phyloP scores from a whole-genome alignment of 2,797 vertebrate genomes.

The Alauda arvensis region DNA sequence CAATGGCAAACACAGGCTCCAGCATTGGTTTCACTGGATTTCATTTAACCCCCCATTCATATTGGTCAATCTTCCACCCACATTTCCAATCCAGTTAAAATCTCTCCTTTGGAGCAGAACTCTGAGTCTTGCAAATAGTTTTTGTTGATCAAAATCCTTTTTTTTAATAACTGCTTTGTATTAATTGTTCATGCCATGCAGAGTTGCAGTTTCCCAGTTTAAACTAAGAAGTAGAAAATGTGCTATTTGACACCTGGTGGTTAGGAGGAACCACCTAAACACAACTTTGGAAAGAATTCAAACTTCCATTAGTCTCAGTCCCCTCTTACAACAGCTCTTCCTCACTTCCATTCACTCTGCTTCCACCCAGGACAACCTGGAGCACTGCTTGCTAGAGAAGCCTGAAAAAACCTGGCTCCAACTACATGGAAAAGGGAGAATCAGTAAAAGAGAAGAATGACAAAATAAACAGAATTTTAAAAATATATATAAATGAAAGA shows the following conservation, averaged over 20 bases:
- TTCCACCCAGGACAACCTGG: neutral
- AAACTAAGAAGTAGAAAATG: neutral
- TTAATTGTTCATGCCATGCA: neutral
- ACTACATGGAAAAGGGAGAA: neutral
- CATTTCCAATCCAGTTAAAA: neutral
- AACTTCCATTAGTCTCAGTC: neutral
- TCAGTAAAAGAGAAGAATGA: neutral
- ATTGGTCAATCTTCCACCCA: neutral
- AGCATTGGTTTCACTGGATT: neutral
- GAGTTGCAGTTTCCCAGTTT: neutral
- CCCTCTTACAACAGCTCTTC: neutral
- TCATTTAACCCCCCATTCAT: neutral
- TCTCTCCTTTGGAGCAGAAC: neutral
- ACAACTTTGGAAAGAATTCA: neutral
- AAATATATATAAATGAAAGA: neutral
- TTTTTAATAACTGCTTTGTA: neutral
- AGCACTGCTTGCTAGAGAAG: neutral
- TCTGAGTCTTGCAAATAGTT: neutral
- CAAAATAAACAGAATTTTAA: neutral
- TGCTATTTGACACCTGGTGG: neutral
- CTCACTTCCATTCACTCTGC: neutral
- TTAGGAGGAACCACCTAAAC: neutral
- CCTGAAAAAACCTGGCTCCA: neutral
- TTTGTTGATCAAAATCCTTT: neutral
- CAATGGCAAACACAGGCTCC: neutral